phyloP scores from a whole-genome alignment of 2,113 vertebrate species.

The human region DNA sequence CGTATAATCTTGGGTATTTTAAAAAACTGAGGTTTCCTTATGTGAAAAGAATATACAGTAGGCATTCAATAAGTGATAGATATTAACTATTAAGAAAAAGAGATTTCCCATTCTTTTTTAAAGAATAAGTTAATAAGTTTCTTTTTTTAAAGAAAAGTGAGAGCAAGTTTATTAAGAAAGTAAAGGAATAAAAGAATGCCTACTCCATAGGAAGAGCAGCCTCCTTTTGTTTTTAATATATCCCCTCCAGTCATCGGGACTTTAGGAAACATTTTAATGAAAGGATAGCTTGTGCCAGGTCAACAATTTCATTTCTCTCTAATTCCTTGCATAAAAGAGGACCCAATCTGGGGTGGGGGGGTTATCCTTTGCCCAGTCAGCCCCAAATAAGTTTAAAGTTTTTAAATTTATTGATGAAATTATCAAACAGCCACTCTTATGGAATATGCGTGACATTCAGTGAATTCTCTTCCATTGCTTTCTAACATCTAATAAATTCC shows the following conservation, averaged over 20 bases:
- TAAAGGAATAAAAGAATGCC: too few relatives aligned
- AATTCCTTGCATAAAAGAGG: neutral
- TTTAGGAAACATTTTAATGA: constrained; percentile 10
- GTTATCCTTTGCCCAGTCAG: neutral
- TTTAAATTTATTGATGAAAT: neutral
- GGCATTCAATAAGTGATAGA: neutral
- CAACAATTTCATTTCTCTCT: neutral
- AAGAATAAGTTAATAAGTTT: neutral
- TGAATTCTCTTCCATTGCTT: neutral
- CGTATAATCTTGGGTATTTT: neutral
- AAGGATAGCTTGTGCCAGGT: neutral
- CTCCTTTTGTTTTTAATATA: neutral
- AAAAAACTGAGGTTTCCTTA: neutral
- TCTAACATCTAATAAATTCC: neutral
- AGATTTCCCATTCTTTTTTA: neutral
- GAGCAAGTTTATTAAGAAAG: too few relatives aligned
- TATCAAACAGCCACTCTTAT: neutral
- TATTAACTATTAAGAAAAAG: neutral
- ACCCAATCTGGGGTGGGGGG: neutral
- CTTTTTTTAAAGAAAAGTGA: neutral
- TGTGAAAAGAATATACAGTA: neutral
- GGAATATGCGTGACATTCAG: neutral
- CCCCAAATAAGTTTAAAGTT: neutral
- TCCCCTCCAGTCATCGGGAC: neutral
- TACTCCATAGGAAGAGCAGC: too few relatives aligned